Conservation (phyloP, 2,113 vertebrate genomes). For the Amphiprion ocellaris region DNA sequence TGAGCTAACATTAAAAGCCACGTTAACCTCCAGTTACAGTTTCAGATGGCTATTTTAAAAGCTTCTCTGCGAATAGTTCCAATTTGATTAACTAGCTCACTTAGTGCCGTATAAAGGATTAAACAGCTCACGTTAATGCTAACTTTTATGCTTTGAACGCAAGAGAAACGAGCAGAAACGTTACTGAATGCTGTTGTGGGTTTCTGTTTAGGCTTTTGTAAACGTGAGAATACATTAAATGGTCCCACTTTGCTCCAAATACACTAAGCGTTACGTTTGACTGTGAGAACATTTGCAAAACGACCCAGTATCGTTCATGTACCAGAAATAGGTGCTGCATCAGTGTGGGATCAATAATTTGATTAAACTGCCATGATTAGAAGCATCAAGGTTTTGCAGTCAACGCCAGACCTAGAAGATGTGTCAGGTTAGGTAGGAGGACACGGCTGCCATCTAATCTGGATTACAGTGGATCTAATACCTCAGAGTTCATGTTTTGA, state of each 20-base stretch:
- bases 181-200: background rate
- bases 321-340: background rate
- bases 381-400: conserved; percentile 27
- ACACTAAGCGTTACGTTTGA: background rate
- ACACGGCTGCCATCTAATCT: conserved; percentile 63
- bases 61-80: background rate
- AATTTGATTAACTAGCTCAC: conserved; percentile 29
- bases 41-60: background rate
- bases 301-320: background rate
- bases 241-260: background rate
- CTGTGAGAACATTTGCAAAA: background rate
- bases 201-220: background rate
- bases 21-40: background rate
- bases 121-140: conserved; percentile 36
- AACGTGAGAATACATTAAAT: background rate
- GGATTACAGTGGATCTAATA: conserved; percentile 70
- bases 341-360: conserved; percentile 41
- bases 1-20: background rate
- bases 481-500: conserved; percentile 57
- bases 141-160: conserved; percentile 26
- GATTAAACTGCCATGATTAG: conserved; percentile 31
- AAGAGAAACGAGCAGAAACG: background rate
- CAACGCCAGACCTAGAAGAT: conserved; percentile 33
- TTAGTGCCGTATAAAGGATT: conserved; percentile 42
- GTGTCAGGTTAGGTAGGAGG: conserved; percentile 34